Percentiles rank a stretch among this genome's conserved stretches.
Evolutionary conservation across 2,888 invertebrate species (phyloP).

Genomic region (Cyclophora albipunctata): DNA sequence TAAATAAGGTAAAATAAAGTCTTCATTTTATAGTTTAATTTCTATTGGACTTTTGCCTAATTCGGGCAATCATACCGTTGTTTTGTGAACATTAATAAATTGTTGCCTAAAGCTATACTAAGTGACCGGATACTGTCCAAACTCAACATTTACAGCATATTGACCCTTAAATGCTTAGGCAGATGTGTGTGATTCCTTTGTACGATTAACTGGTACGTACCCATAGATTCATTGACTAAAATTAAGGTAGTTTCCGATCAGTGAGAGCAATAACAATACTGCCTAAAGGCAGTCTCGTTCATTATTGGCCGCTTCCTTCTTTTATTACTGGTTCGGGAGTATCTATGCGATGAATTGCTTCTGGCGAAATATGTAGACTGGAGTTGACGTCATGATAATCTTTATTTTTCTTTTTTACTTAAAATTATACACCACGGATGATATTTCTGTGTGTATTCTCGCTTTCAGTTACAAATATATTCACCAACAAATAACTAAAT

Average conservation of each 20-base stretch:
- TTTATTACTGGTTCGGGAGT: conserved; percentile 26
- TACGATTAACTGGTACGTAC: conserved; percentile 46
- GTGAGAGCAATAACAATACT: conserved; percentile 53
- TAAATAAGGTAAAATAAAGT: conserved; percentile 47
- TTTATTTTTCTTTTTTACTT: too few species aligned
- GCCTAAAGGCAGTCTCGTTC: conserved; percentile 52
- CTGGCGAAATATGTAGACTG: conserved; percentile 6
- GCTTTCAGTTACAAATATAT: too few species aligned
- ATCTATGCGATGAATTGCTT: conserved; percentile 3
- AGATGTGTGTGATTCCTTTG: conserved; percentile 23
- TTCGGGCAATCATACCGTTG: conserved; percentile 56
- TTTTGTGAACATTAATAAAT: conserved; percentile 64
- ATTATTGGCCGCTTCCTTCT: conserved; percentile 54
- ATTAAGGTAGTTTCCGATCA: conserved; percentile 68
- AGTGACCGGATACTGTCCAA: conserved; percentile 63
- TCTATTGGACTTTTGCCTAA: conserved; percentile 52
- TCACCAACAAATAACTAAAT: too few species aligned
- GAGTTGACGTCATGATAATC: too few species aligned
- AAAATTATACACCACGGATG: too few species aligned
- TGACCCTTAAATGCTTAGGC: conserved; percentile 7
- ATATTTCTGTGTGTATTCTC: too few species aligned
- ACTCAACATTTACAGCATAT: background rate
- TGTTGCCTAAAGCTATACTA: conserved; percentile 57
- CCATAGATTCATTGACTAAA: conserved; percentile 67
- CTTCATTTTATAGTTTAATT: conserved; percentile 46